Conservation (phyloP, 2,797 vertebrate species). For the Oreochromis grahami region DNA sequence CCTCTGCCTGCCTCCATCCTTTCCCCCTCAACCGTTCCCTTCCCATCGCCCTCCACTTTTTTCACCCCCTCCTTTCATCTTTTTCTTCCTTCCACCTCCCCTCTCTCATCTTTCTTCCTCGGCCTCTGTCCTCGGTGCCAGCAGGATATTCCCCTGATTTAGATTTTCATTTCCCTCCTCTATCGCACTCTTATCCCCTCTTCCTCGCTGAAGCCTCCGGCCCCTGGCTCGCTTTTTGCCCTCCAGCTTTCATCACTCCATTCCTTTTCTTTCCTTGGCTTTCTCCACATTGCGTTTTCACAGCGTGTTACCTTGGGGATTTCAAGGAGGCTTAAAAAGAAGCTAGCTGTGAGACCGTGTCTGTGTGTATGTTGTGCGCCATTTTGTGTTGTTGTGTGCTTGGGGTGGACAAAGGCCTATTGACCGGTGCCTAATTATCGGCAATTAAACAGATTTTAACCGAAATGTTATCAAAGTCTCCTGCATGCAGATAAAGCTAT, state of each 20-base stretch:
- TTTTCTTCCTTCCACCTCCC: constrained; percentile 38
- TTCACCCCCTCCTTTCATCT: constrained; percentile 41
- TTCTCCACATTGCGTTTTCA: constrained; percentile 74
- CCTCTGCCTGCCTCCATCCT: constrained; percentile 46
- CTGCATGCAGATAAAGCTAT: constrained; percentile 15
- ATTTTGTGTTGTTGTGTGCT: constrained; percentile 49
- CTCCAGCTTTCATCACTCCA: constrained; percentile 72
- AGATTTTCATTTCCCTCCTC: constrained; percentile 77
- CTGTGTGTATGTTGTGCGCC: constrained; percentile 26
- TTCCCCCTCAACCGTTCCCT: constrained; percentile 43
- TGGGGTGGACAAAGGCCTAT: constrained; percentile 43
- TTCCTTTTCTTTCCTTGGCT: constrained; percentile 67
- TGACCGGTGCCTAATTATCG: constrained; percentile 49
- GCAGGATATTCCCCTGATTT: constrained; percentile 77
- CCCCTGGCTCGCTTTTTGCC: constrained; percentile 66
- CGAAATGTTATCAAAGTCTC: constrained; percentile 37
- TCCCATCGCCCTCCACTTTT: constrained; percentile 53
- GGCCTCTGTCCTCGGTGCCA: constrained; percentile 68
- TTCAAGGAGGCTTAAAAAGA: constrained; percentile 75
- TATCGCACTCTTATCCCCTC: constrained; percentile 70
- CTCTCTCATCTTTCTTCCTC: constrained; percentile 59
- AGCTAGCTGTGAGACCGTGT: constrained; percentile 52
- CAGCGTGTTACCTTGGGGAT: constrained; percentile 72
- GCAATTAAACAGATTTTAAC: constrained; percentile 49
- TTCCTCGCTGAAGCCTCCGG: constrained; percentile 62